Base-by-base conservation (phyloP, 1,140 invertebrate genomes). In the Adelges cooleyi region DNA sequence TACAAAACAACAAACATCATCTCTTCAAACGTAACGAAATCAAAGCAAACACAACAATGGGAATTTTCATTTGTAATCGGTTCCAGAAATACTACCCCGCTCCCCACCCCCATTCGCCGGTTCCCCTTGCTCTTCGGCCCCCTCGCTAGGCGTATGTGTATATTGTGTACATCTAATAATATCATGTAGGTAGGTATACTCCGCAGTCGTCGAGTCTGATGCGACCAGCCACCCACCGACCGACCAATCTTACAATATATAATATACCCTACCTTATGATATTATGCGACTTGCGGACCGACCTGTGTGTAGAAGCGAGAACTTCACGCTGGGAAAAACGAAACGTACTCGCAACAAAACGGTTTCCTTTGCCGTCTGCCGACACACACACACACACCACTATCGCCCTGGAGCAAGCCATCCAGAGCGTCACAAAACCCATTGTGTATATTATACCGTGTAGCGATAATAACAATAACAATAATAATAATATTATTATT, bases 11-110 rank as follows among this genome's bases (percentile, higher is more conserved):
- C 54, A 59, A 46, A 59, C 54, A 27, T 59, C 36, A n/a, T 59
- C 22, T 59, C 54, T 44, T 18, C 40, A 44, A 29, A 59, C 38
- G 54, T 27, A 44, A 56, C 53, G 53, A 42, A 56, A 56, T 56
- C 53, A 42, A 56, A 56, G 53, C 53, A 56, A 56, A 56, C 38
- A 56, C 53, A 56, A 56, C 53, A 56, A 56, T 56, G 36, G 53
- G 15, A 56, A 18, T 17, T 15, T 44, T 27, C 38, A 29, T 59
- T 59, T 44, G 38, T 46, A 59, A 59, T 59, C 54, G 20, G 54
- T 44, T 59, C 23, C 23, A 27, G 22, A 22, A 40, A 33, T 33
- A 33, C 29, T 11, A 5, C 29, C 29, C 11, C 29, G 11, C 29
- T 33, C 11, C 11, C 29, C 11, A n/a, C n/a, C n/a, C n/a, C n/a